These are phyloP conservation scores for Orthosia incerta DNA, from an alignment of 2,888 invertebrate species.

Conservation along the genomic window DNA sequence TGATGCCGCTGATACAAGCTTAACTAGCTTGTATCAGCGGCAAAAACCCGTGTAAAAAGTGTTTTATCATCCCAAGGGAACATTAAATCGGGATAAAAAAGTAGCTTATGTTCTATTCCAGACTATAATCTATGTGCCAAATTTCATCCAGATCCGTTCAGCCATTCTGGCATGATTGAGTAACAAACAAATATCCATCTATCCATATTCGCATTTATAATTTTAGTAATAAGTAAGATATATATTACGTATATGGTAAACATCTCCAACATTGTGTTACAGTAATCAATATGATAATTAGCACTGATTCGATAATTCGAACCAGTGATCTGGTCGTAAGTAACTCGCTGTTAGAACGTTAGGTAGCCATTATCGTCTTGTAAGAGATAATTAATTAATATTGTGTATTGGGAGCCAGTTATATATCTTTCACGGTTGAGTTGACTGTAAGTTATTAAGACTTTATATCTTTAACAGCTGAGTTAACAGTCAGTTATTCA, in stretches of 20 bases:
- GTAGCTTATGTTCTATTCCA: no score
- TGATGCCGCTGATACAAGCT: no score
- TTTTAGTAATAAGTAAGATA: no score
- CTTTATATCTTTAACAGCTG: background rate
- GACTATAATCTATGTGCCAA: no score
- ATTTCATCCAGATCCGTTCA: no score
- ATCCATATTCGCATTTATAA: no score
- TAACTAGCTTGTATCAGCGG: no score
- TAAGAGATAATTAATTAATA: constrained; percentile 19
- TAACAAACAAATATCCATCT: no score
- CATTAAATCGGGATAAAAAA: no score
- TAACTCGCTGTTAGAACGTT: constrained; percentile 12
- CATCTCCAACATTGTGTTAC: background rate
- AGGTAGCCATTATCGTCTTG: background rate
- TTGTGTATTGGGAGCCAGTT: constrained; percentile 8
- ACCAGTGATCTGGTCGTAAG: constrained; percentile 46
- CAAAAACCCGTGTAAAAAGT: no score
- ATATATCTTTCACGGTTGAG: background rate
- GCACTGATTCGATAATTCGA: constrained; percentile 44
- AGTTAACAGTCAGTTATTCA: background rate
- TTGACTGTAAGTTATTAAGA: background rate
- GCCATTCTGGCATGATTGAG: no score
- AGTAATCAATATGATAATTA: constrained; percentile 47
- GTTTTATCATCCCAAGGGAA: no score
- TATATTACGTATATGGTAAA: background rate